Conservation (phyloP, 2,888 invertebrate species). For the Caenorhabditis sulstoni region DNA sequence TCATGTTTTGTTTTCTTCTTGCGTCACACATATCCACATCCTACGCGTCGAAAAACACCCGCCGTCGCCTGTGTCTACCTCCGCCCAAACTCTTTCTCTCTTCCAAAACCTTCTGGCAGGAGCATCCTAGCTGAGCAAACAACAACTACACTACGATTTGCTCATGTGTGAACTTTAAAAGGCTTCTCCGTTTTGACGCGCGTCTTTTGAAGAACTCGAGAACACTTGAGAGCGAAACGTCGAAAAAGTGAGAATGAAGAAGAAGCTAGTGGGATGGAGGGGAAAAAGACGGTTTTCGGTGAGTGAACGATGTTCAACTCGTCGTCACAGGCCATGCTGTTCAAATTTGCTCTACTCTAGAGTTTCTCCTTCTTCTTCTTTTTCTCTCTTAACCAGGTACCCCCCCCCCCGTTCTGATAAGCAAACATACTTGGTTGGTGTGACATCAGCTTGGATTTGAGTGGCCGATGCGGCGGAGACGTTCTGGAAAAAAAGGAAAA, state of each 20-base stretch:
- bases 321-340: constrained; percentile 43
- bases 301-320: constrained; percentile 39
- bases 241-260: not conserved
- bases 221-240: not conserved
- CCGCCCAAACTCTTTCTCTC: not conserved
- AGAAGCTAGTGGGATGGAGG: not conserved
- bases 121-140: constrained; percentile 33
- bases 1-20: constrained; percentile 46
- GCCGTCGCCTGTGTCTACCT: constrained; percentile 42
- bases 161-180: constrained; percentile 28
- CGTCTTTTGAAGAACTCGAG: not conserved
- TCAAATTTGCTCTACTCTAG: constrained; percentile 43
- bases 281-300: constrained; percentile 16
- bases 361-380: no score
- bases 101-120: no score
- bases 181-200: not conserved
- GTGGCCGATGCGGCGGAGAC: constrained; percentile 61
- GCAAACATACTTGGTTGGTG: constrained; percentile 62
- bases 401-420: constrained; percentile 1
- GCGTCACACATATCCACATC: constrained; percentile 46
- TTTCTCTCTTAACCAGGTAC: constrained; percentile 25
- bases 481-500: constrained; percentile 56
- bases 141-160: constrained; percentile 24
- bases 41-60: constrained; percentile 52
- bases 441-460: constrained; percentile 63